Base-by-base conservation (phyloP, 2,888 invertebrate genomes). In the Artemia sp. region DNA sequence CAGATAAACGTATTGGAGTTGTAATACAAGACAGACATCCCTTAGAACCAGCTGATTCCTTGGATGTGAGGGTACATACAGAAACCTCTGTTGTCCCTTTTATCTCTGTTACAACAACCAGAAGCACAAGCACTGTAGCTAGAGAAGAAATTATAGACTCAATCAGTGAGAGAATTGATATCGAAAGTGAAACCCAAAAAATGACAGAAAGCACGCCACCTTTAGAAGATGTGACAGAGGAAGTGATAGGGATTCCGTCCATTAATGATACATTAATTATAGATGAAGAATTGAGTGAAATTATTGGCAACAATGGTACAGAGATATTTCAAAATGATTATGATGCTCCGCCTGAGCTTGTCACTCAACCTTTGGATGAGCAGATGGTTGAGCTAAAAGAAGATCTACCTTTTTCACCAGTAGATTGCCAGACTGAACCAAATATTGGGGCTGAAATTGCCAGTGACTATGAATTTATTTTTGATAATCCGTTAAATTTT, bases 311-410 rank as follows among this genome's bases (percentile, higher is more conserved):
- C 10, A 58, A 58, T 24, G 64, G 64, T 19, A 58, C 64, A 19
- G 64, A 58, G 14, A 58, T 58, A 10, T 58, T 58, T 58, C 64
- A 58, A 24, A 58, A 58, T 58, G 64, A 58, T 24, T 58, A 58
- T 24, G 64, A 58, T 19, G 64, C 24, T 19, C n/a, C 24, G n/a
- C 64, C 64, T 2, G 64, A 58, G 10, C n/a, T 58, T n/a, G 64
- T 58, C n/a, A 58, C 64, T 10, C 14, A 58, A 10, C 24, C 64
- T 24, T n/a, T 24, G 8, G 64, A 58, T 24, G 64, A 58, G 24
- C 64, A 58, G 14, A 58, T 58, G 64, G 64, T 58, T 24, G 64
- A 58, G 64, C 64, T 58, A 58, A 24, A 8, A 10, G 64, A 58
- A 11, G 24, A 19, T n/a, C 14, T 19, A 11, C 64, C 64, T 9